Base-by-base conservation (phyloP, 2,888 invertebrate genomes). In the Tenthredo distinguenda region DNA sequence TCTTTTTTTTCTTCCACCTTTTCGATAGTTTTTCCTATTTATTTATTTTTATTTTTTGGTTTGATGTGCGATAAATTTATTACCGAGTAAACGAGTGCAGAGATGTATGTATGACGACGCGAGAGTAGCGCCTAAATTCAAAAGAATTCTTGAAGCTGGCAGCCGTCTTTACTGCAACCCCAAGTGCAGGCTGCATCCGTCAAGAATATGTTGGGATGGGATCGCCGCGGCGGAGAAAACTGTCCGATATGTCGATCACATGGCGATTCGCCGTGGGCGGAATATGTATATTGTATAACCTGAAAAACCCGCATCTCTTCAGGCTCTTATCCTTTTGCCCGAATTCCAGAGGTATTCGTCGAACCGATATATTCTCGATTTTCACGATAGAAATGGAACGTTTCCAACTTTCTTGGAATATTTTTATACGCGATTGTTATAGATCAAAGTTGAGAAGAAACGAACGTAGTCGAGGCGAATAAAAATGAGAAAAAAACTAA, bases 221-320 rank as follows among this genome's bases (percentile, higher is more conserved):
- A 37, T 77, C 9, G 31, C 50, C n/a, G 50, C 50, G 31, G 31
- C 18, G 6, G 31, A 77, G 55, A 31, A 55, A 77, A 77, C 34
- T 55, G 77, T 77, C 77, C 47, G 77, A 77, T 31, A 77, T 50
- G 55, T 77, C 77, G 77, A 77, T 77, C 77, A 77, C 50, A 77
- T 77, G 77, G 50, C 50, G 77, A 55, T 77, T 18, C 34, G 77
- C 77, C 77, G 55, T 77, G 77, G 77, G 77, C 77, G 77, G 26
- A 77, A 77, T 77, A 77, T 55, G 77, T 77, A 55, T 77, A 77
- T 74, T 43, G 21, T 74, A 43, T 43, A 43, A 43, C 6, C 31
- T 31, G 26, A 77, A 10, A n/a, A 47, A 31, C 18, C 12, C 9
- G 50, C 68, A 68, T 68, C 34, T 68, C 34, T 55, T 72, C 18